Evolutionary conservation across 2,797 vertebrate genomes (phyloP).

Genomic region (Presbytis comata): DNA sequence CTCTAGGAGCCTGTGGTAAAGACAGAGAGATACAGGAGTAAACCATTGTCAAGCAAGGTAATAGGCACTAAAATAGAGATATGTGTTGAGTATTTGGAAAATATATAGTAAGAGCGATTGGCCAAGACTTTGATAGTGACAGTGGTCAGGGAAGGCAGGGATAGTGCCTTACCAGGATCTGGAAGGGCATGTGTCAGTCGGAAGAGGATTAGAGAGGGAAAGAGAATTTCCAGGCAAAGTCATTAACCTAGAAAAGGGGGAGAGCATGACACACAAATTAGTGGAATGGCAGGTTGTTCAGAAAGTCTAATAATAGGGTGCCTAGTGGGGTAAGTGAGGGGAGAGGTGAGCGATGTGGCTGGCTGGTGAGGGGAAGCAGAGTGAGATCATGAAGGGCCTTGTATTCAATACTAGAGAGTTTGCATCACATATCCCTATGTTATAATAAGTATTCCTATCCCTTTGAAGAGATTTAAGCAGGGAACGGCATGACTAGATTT

Average conservation of each 20-base stretch:
- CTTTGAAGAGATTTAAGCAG: background rate
- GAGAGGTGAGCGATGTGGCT: background rate
- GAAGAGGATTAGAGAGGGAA: background rate
- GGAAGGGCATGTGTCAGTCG: background rate
- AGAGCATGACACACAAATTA: background rate
- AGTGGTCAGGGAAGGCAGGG: background rate
- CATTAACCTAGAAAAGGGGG: background rate
- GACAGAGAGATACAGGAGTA: background rate
- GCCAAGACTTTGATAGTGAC: background rate
- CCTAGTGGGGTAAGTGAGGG: background rate
- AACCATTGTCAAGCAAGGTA: background rate
- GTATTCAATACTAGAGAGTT: background rate
- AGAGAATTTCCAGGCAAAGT: background rate
- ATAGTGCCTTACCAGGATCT: background rate
- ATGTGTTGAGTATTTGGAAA: background rate
- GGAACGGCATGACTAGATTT: background rate
- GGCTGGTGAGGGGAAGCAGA: background rate
- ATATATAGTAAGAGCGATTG: fast-evolving
- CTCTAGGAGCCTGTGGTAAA: background rate
- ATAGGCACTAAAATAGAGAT: background rate
- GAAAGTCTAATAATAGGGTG: background rate
- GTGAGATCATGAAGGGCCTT: background rate
- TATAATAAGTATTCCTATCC: background rate
- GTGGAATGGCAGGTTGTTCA: background rate
- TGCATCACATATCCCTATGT: background rate